Conservation (phyloP, 2,888 invertebrate species). For the Amphipoea lucens region DNA sequence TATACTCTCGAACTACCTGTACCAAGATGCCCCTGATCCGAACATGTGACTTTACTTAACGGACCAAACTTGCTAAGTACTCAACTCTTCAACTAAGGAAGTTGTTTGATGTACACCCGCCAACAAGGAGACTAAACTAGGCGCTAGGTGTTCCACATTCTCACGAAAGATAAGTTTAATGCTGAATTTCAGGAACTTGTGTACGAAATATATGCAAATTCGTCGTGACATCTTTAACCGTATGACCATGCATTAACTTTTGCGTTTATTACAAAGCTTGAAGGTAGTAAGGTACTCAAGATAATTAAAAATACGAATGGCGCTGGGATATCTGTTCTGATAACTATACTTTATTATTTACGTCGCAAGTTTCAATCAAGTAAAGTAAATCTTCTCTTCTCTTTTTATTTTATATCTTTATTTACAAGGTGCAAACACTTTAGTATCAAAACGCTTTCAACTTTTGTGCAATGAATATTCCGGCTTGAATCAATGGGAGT, state of each 20-base stretch:
- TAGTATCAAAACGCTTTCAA: slow-evolving; percentile 11
- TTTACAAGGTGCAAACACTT: slow-evolving; percentile 18
- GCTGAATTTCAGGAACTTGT: slow-evolving; percentile 38
- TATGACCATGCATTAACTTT: slow-evolving; percentile 22
- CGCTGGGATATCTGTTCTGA: background rate
- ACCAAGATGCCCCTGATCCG: slow-evolving; percentile 44
- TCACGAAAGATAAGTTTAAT: slow-evolving; percentile 41
- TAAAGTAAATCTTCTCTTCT: slow-evolving; percentile 23
- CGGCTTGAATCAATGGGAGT: slow-evolving; percentile 23
- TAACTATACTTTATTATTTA: slow-evolving; percentile 15
- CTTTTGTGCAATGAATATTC: slow-evolving; percentile 35
- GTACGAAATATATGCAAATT: slow-evolving; percentile 43
- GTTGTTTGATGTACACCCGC: slow-evolving; percentile 58
- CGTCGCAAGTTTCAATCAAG: slow-evolving; percentile 35
- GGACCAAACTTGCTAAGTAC: slow-evolving; percentile 56
- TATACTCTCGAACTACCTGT: slow-evolving; percentile 49
- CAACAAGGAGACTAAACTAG: slow-evolving; percentile 50
- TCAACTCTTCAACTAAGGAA: slow-evolving; percentile 52
- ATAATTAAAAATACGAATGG: slow-evolving; percentile 24
- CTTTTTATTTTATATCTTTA: slow-evolving; percentile 14
- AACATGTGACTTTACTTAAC: slow-evolving; percentile 57
- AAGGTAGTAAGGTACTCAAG: slow-evolving; percentile 14
- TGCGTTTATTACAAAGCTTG: background rate
- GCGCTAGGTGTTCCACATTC: slow-evolving; percentile 50
- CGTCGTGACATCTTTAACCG: slow-evolving; percentile 10